Evolutionary conservation across 1,140 invertebrate genomes (phyloP), one percentile per base, ranked within the genome.

Genomic region (Agrypnia vestita): DNA sequence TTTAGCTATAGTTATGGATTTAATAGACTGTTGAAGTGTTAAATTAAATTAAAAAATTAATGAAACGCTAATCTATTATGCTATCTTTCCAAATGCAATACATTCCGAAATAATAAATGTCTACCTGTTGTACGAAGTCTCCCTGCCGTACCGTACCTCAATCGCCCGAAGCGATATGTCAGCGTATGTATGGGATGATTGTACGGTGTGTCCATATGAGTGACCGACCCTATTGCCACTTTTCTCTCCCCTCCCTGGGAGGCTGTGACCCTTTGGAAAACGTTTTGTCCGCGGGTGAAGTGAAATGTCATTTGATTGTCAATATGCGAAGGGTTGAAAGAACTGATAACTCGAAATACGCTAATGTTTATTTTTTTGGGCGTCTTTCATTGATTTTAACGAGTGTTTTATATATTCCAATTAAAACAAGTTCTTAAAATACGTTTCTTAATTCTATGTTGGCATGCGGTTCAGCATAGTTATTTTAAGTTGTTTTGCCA

Each of bases 221-320:
- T 76, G 74, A 69, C 73, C 73, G 43, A 55, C 21, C 13, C 72
- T 61, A 59, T 49, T 49, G 44, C 67, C 43, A 46, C 47, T 15
- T 80, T 46, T 17, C n/a, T 25, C 61, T 44, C 35, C 12, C 35
- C 55, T 69, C 72, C 53, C 35, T n/a, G 46, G 46, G 67, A n/a
- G 15, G 44, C 43, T 55, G 64, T 69, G 43, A 75, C 49, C 53
- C 35, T 75, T 75, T 46, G 53, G 56, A 19, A 61, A 75, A 46
- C 73, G 73, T 75, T 56, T 59, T 46, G 73, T 75, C 10, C 43
- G 55, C 25, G 53, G 55, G 35, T 17, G 15, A 53, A 75, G 71
- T 78, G 69, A 80, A 80, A 82, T 82, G 78, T 82, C 81, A 82
- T 80, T 82, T 82, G 81, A 82, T 82, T 80, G 81, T 82, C 81